A percentile compares a stretch with the other conserved stretches of the same genome.
Evolutionary conservation across 2,797 vertebrate genomes (phyloP).

Genomic region (Phoebastria nigripes): DNA sequence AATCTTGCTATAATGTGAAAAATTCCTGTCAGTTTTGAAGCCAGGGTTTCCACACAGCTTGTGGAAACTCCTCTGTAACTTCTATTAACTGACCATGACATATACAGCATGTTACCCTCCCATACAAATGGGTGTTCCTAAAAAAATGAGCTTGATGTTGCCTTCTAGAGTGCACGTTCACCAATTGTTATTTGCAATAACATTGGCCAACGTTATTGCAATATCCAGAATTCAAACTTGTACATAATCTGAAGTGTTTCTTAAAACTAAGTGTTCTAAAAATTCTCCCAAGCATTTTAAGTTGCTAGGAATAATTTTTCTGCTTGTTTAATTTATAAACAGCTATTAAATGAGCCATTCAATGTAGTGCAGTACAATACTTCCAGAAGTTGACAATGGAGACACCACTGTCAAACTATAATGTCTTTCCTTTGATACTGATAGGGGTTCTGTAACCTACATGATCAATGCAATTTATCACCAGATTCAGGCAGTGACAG

Average conservation of each 20-base stretch:
- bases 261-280: background rate
- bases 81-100: background rate
- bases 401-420: slow-evolving; percentile 54
- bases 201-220: background rate
- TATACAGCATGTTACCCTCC: background rate
- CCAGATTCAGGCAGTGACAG: slow-evolving; percentile 40
- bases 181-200: background rate
- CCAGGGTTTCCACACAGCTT: background rate
- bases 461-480: slow-evolving; percentile 65
- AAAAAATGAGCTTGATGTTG: background rate
- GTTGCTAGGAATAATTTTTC: slow-evolving; percentile 41
- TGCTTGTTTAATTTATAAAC: slow-evolving; percentile 59
- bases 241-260: background rate
- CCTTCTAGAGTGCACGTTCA: background rate
- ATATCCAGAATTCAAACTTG: background rate
- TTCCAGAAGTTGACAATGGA: slow-evolving; percentile 55
- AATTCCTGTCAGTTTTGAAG: background rate
- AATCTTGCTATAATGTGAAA: background rate
- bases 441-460: slow-evolving; percentile 61
- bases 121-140: background rate
- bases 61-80: slow-evolving; percentile 8
- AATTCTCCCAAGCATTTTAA: slow-evolving; percentile 20
- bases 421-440: slow-evolving; percentile 66
- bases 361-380: slow-evolving; percentile 5
- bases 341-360: slow-evolving; percentile 58